Conservation (phyloP, 2,797 vertebrate species). For the Acrossocheilus fasciatus region DNA sequence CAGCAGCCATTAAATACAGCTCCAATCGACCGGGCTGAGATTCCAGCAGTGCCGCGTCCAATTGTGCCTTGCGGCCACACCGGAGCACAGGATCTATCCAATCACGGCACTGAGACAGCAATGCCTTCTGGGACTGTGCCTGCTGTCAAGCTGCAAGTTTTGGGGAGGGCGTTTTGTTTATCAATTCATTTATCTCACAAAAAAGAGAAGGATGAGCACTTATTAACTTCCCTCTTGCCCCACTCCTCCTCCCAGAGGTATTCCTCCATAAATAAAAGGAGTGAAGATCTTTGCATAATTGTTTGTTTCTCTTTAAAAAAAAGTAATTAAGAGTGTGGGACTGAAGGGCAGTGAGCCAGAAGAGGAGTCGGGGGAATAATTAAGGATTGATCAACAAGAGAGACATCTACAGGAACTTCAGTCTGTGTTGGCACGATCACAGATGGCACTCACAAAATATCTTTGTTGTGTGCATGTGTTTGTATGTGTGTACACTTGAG, state of each 20-base stretch:
- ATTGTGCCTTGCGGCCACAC: conserved; percentile 8
- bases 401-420: conserved; percentile 68
- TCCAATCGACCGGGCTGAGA: conserved; percentile 42
- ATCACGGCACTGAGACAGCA: conserved; percentile 37
- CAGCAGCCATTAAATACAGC: conserved; percentile 46
- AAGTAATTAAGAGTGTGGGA: conserved; percentile 72
- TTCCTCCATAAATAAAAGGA: conserved; percentile 53
- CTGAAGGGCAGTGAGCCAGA: conserved; percentile 56
- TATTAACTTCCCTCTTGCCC: conserved; percentile 52
- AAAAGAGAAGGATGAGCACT: conserved; percentile 37
- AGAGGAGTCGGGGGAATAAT: conserved; percentile 70
- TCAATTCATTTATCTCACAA: conserved; percentile 54
- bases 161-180: conserved; percentile 43
- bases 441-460: conserved; percentile 79
- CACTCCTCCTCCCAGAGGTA: conserved; percentile 50
- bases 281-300: conserved; percentile 72
- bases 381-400: conserved; percentile 71
- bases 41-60: conserved; percentile 29
- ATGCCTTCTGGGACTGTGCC: conserved; percentile 50
- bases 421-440: conserved; percentile 71
- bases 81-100: conserved; percentile 26
- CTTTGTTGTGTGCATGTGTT: conserved; percentile 48
- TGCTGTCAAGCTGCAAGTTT: conserved; percentile 23
- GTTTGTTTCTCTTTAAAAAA: conserved; percentile 75
- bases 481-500: conserved; percentile 1